Evolutionary conservation across 2,797 vertebrate species (phyloP), one percentile per base, ranked within the genome.

Genomic region (Cuniculus paca): DNA sequence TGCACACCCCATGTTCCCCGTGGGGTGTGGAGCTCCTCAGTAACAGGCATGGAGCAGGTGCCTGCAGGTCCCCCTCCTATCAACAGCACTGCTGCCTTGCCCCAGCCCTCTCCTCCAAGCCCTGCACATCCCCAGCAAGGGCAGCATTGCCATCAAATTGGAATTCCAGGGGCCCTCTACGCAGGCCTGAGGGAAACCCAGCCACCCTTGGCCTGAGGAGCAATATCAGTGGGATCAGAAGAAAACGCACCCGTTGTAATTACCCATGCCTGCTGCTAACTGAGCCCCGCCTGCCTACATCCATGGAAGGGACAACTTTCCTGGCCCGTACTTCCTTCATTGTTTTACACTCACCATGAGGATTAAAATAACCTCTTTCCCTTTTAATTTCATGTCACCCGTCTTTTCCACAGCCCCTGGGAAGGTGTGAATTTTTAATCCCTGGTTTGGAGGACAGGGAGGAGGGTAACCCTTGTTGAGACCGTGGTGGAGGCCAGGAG

Each of bases 351-450:
- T 42, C 50, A 63, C 17, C 17, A 0, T 42, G 81, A 50, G 54
- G 82, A 88, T 91, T 78, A 50, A 78, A 63, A 61, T 45, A 31
- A 91, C n/a, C 91, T 45, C 65, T 50, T 65, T 45, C 34, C 75
- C 58, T 92, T 95, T 80, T 72, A 84, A 96, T 80, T 75, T 80
- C 3, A 13, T 34, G 9, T 39, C 63, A 19, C 74, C n/a, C 20
- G 28, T 72, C 75, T 14, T 5, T 24, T 50, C 50, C 94, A 34
- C 26, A 4, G 14, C 39, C 90, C 16, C 22, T 4, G 52, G 78
- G 60, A 39, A 6, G 0, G 14, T 17, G 1, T 56, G 36, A 61
- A 36, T 42, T 11, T 84, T 83, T 86, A 84, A 68, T 90, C 61
- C 60, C 58, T 2, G 45, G 68, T 26, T 36, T 54, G 24, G 31